Conservation (phyloP, 2,888 invertebrate species). For the Limnephilus lunatus region DNA sequence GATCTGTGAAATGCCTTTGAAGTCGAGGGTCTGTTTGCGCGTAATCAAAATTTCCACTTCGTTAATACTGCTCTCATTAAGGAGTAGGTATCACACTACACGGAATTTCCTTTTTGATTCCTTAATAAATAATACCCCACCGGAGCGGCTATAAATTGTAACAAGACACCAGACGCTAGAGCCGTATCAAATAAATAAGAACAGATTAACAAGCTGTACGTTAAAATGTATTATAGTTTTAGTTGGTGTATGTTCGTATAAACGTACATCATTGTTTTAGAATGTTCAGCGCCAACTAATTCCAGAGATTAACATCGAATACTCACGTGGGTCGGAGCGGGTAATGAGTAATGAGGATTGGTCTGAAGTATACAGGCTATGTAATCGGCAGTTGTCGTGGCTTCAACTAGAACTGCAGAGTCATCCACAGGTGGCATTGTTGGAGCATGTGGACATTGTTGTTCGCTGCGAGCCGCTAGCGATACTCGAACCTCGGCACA, state of each 20-base stretch:
- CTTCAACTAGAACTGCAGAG: conserved; percentile 32
- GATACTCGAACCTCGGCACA: background rate
- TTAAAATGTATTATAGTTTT: background rate
- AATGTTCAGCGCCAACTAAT: conserved; percentile 33
- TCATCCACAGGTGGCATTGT: conserved; percentile 38
- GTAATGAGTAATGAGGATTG: conserved; percentile 22
- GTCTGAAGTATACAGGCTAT: conserved; percentile 9
- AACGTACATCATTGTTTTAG: conserved; percentile 30
- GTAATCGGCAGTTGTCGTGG: conserved; percentile 10
- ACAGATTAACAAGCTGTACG: background rate
- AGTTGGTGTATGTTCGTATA: background rate
- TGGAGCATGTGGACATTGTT: conserved; percentile 19
- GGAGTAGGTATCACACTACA: background rate
- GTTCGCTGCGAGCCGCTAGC: background rate
- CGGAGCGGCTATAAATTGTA: background rate
- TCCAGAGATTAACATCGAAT: conserved; percentile 41
- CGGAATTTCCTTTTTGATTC: background rate
- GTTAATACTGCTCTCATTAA: conserved; percentile 30
- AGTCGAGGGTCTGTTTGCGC: conserved; percentile 23
- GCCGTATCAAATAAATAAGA: conserved; percentile 9
- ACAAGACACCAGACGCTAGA: background rate
- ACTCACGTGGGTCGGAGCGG: conserved; percentile 30
- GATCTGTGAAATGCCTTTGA: conserved; percentile 34
- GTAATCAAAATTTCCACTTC: conserved; percentile 26
- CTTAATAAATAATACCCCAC: background rate